Evolutionary conservation across 53 echinoderm and acorn worm species (phyloP).

Genomic region (Stichopus horrens): DNA sequence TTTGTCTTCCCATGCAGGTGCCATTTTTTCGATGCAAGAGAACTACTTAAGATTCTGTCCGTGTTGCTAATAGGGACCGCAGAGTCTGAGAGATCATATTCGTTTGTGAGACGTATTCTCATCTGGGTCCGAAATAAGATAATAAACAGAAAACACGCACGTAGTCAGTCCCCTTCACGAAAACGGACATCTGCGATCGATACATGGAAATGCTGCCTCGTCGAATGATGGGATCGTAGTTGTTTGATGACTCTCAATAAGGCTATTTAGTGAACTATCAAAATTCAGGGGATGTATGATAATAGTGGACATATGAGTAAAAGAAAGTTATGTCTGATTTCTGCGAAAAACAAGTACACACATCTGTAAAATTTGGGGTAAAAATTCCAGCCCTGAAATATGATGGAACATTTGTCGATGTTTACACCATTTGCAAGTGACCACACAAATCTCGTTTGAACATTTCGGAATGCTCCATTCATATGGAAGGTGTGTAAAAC

Average conservation of each 20-base stretch:
- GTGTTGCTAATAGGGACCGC: conserved; percentile 27
- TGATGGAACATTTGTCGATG: too few relatives aligned
- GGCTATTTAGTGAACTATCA: not conserved
- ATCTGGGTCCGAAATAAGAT: conserved; percentile 40
- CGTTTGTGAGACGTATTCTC: conserved; percentile 37
- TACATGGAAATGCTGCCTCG: conserved; percentile 24
- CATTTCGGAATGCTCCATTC: too few relatives aligned
- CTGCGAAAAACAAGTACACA: not conserved
- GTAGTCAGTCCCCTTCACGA: not conserved
- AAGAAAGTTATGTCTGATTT: conserved; percentile 17
- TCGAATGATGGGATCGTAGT: conserved; percentile 19
- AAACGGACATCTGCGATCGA: conserved; percentile 1
- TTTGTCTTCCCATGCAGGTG: conserved; percentile 33
- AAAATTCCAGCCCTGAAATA: not conserved
- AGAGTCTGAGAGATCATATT: conserved; percentile 47
- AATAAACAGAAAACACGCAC: not conserved
- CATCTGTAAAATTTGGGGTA: too few relatives aligned
- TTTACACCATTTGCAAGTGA: too few relatives aligned
- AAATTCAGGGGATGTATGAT: not conserved
- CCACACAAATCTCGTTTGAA: too few relatives aligned
- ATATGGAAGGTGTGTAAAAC: too few relatives aligned
- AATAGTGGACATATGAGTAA: not conserved
- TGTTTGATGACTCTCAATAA: conserved; percentile 1
- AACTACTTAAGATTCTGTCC: conserved; percentile 48
- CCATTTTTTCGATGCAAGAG: conserved; percentile 22